These are phyloP conservation scores for Oxyscelio sp. DNA, from an alignment of 2,888 invertebrate species.

Conservation along the genomic window DNA sequence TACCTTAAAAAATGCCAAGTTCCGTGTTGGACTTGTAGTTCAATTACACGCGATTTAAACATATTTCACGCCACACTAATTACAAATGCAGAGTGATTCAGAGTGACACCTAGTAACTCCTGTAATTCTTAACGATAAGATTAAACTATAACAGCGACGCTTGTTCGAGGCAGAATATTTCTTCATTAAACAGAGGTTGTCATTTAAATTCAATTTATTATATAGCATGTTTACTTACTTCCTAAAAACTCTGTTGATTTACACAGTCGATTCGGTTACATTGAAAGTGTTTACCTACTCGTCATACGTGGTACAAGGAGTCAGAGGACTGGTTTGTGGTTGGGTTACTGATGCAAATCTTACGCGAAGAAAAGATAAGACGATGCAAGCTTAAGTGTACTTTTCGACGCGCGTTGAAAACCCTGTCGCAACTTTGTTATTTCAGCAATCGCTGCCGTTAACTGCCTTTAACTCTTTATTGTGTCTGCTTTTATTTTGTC, in stretches of 20 bases:
- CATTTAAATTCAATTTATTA: conserved; percentile 22
- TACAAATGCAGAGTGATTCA: conserved; percentile 5
- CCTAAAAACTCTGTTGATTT: conserved; percentile 15
- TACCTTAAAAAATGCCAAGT: too few species aligned
- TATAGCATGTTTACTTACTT: conserved; percentile 3
- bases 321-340: conserved; percentile 9
- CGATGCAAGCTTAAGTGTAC: conserved; percentile 20
- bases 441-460: conserved; percentile 17
- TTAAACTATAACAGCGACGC: conserved; percentile 43
- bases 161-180: conserved; percentile 65
- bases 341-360: conserved; percentile 33
- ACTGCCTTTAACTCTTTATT: neutral
- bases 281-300: conserved; percentile 29
- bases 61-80: conserved; percentile 8
- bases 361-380: conserved; percentile 18
- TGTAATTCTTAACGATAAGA: conserved; percentile 10
- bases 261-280: conserved; percentile 28
- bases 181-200: conserved; percentile 23
- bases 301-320: conserved; percentile 16
- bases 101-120: neutral
- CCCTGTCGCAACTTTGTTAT: conserved; percentile 37
- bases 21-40: too few species aligned
- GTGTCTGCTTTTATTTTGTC: neutral
- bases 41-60: neutral
- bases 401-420: conserved; percentile 19